Evolutionary conservation across 2,888 invertebrate species (phyloP).

Genomic region (Drosophila tanythrix): DNA sequence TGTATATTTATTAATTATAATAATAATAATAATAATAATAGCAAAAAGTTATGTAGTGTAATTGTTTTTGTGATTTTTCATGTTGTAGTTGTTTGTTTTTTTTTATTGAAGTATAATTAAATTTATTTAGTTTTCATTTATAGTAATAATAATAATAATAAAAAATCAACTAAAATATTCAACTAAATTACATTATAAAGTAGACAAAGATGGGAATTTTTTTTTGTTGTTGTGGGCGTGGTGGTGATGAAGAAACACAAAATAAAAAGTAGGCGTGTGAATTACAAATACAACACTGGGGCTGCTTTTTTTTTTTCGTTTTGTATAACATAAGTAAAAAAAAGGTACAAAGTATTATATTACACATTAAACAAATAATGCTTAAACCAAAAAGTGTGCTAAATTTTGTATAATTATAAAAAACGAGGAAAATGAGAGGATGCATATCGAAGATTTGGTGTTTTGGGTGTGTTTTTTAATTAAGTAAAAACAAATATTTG

Average conservation of each 20-base stretch:
- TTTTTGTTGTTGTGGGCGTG: constrained; percentile 18
- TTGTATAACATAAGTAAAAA: constrained; percentile 45
- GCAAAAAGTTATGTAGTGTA: constrained; percentile 69
- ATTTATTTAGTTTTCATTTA: constrained; percentile 69
- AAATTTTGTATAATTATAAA: constrained; percentile 47
- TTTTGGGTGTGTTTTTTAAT: constrained; percentile 3
- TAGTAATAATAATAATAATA: constrained; percentile 78
- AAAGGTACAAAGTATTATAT: constrained; percentile 79
- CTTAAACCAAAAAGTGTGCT: constrained; percentile 73
- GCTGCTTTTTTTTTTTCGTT: constrained; percentile 31
- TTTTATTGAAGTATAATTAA: constrained; percentile 68
- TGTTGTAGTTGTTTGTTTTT: constrained; percentile 23
- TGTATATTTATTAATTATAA: constrained; percentile 74
- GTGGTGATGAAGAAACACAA: constrained; percentile 40
- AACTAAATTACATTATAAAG: constrained; percentile 84
- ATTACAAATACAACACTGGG: constrained; percentile 54
- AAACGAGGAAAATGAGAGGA: constrained; percentile 28
- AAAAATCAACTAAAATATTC: constrained; percentile 85
- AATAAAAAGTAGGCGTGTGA: constrained; percentile 20
- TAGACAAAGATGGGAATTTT: constrained; percentile 68
- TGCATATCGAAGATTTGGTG: constrained; percentile 30
- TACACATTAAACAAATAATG: constrained; percentile 69
- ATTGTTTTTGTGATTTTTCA: constrained; percentile 52
- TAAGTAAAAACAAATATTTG: constrained; percentile 53
- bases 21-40: constrained; percentile 79